Evolutionary conservation across 2,113 vertebrate genomes (phyloP).

Genomic region (Cyphomyrus plagiostoma): DNA sequence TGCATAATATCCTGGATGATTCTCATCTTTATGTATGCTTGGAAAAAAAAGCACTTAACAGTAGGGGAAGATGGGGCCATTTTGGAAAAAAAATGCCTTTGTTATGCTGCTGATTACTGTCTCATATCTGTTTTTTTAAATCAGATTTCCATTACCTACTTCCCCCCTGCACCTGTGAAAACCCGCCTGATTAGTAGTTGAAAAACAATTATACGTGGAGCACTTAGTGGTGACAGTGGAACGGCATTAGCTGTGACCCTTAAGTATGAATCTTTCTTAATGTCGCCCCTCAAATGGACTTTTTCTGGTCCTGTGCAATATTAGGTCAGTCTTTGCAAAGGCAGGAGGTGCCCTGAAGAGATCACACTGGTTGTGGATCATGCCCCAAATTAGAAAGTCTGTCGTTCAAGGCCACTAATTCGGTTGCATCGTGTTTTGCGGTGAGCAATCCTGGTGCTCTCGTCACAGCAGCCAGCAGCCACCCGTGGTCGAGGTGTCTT

Average conservation of each 20-base stretch:
- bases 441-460: background rate
- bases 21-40: background rate
- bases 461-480: background rate
- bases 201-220: background rate
- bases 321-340: background rate
- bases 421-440: background rate
- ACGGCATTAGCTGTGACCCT: background rate
- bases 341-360: background rate
- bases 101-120: background rate
- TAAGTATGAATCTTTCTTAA: background rate
- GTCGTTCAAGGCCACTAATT: background rate
- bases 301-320: background rate
- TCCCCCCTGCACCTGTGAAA: background rate
- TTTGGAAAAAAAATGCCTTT: background rate
- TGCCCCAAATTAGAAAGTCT: background rate
- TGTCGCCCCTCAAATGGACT: background rate
- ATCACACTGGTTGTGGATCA: background rate
- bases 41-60: background rate
- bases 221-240: background rate
- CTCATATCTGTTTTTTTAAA: background rate
- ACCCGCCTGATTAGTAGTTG: background rate
- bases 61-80: background rate
- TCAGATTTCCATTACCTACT: background rate
- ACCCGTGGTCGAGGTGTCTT: background rate
- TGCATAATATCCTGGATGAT: background rate